Evolutionary conservation across 2,113 vertebrate species (phyloP), one percentile per base, ranked within the genome.

Genomic region (Hucho hucho): DNA sequence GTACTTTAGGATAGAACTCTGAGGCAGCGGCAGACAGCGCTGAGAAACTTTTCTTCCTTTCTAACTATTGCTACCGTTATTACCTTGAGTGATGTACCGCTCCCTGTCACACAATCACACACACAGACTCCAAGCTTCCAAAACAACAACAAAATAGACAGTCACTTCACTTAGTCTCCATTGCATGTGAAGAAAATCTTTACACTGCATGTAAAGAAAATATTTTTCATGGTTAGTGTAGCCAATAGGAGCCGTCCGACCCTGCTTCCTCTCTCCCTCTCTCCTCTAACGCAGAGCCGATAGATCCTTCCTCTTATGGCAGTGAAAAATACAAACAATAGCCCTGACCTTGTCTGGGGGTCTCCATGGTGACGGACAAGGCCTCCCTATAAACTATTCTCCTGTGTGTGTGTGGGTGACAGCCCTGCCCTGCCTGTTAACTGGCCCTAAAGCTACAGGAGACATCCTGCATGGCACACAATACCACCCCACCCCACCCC

Each of bases 311-410:
- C 72, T 56, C 22, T 24, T 22, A 76, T 16, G 49, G 13, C 78
- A 72, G 72, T 67, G 70, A 77, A 67, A 63, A 70, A 49, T 78
- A 87, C 68, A 81, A 88, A 91, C 87, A 92, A 92, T 88, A 85
- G 83, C 83, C 83, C 79, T 87, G 87, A 92, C 90, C 87, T 89
- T 90, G 89, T 87, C 78, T 75, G 65, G 71, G 63, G 70, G 90
- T 92, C 88, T 76, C 90, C 90, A 91, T 89, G 89, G 90, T 64
- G 80, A 94, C 49, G 16, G 49, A 18, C 87, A 0, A 79, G 81
- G 85, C 83, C 84, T 89, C 79, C 74, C 86, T 78, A 83, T 90
- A 92, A 93, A 93, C 77, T 87, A 91, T 88, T 73, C 82, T 75
- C 75, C 71, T 72, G 83, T 84, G 84, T 79, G 73, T 71, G 73